Conservation (phyloP, 2,888 invertebrate genomes). For the Prosapia bicincta region DNA sequence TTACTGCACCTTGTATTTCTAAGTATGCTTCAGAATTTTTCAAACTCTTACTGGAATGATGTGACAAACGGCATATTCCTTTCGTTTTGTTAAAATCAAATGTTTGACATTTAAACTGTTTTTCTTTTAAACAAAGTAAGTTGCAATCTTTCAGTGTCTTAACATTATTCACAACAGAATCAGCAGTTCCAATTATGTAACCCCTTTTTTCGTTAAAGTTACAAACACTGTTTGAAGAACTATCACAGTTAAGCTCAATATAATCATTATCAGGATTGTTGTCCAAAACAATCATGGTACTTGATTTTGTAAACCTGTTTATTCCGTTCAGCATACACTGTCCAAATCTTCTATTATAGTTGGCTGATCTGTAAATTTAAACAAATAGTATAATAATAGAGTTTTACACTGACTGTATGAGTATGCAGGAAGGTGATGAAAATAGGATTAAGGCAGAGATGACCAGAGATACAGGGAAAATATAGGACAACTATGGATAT, state of each 20-base stretch:
- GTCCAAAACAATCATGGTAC: slow-evolving; percentile 36
- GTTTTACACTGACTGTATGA: no score
- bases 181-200: slow-evolving; percentile 45
- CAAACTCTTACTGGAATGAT: slow-evolving; percentile 45
- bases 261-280: slow-evolving; percentile 43
- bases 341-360: slow-evolving; percentile 43
- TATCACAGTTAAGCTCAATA: slow-evolving; percentile 49
- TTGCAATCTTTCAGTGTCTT: slow-evolving; percentile 45
- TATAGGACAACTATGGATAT: no score
- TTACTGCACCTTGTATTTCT: slow-evolving; percentile 44
- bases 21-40: slow-evolving; percentile 45
- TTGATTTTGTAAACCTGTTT: slow-evolving; percentile 44
- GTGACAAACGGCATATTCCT: slow-evolving; percentile 47
- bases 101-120: slow-evolving; percentile 46
- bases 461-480: no score
- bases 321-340: slow-evolving; percentile 46
- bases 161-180: slow-evolving; percentile 44
- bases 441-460: no score
- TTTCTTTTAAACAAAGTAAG: slow-evolving; percentile 44
- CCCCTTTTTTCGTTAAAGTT: slow-evolving; percentile 44
- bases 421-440: no score
- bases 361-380: slow-evolving; percentile 45
- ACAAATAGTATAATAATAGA: no score
- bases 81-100: slow-evolving; percentile 47
- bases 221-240: slow-evolving; percentile 45